These are phyloP conservation scores for Ascidia mentula DNA, from an alignment of 23 tunicate species.

Conservation along the genomic window DNA sequence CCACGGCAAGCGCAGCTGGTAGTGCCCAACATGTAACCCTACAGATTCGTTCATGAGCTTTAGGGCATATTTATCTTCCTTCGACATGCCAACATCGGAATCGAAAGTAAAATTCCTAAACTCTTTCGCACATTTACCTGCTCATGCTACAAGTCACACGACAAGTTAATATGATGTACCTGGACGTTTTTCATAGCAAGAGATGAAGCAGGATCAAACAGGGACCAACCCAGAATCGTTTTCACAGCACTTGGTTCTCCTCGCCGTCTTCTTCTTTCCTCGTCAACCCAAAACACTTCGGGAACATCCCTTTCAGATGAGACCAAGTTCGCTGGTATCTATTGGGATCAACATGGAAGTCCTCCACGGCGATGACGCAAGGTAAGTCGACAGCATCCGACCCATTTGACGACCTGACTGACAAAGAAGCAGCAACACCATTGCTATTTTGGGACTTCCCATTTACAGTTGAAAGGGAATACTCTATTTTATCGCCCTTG, in stretches of 20 bases:
- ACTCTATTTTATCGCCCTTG: neutral
- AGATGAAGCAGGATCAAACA: conserved; percentile 20
- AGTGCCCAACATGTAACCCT: conserved; percentile 3
- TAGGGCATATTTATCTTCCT: neutral
- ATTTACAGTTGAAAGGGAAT: neutral
- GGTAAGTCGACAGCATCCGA: neutral
- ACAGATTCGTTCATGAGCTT: conserved; percentile 6
- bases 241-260: conserved; percentile 12
- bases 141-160: neutral
- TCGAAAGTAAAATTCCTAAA: neutral
- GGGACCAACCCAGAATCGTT: conserved; percentile 8
- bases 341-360: neutral
- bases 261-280: neutral
- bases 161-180: neutral
- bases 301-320: conserved; percentile 9
- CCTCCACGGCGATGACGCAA: neutral
- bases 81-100: neutral
- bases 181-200: no score
- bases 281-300: neutral
- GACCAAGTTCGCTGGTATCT: neutral
- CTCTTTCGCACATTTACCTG: no score
- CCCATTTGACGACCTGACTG: neutral
- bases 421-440: neutral
- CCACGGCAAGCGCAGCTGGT: conserved; percentile 21
- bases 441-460: neutral